phyloP scores from a whole-genome alignment of 2,797 vertebrate species.

The Bradypus variegatus region DNA sequence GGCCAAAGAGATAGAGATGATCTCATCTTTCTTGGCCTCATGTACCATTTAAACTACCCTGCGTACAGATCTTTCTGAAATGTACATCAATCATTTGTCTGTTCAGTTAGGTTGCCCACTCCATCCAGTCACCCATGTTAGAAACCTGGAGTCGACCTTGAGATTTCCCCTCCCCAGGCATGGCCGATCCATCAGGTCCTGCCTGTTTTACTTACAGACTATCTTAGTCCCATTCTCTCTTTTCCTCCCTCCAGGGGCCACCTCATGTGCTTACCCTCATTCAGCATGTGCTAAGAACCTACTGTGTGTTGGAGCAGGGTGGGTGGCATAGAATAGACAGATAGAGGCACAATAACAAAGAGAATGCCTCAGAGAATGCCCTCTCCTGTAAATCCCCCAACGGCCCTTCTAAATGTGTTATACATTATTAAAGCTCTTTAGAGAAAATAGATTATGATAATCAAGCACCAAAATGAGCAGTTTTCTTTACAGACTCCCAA shows the following conservation, averaged over 20 bases:
- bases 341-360: too few species aligned
- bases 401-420: background rate
- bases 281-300: background rate
- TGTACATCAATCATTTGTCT: background rate
- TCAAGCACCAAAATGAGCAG: background rate
- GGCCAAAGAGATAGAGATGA: background rate
- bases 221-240: background rate
- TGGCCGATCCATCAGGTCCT: background rate
- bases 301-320: too few species aligned
- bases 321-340: too few species aligned
- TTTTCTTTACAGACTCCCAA: constrained; percentile 72
- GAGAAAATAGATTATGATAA: background rate
- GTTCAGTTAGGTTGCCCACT: background rate
- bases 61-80: background rate
- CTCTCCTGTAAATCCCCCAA: background rate
- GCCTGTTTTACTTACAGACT: background rate
- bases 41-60: background rate
- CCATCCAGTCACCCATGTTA: background rate
- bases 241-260: background rate
- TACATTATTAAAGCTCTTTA: background rate
- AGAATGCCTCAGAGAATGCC: too few species aligned
- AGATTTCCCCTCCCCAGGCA: background rate
- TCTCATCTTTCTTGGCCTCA: background rate
- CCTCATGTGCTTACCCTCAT: background rate
- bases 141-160: background rate